phyloP scores from a whole-genome alignment of 1,140 invertebrate species.

The Lucilia sericata region DNA sequence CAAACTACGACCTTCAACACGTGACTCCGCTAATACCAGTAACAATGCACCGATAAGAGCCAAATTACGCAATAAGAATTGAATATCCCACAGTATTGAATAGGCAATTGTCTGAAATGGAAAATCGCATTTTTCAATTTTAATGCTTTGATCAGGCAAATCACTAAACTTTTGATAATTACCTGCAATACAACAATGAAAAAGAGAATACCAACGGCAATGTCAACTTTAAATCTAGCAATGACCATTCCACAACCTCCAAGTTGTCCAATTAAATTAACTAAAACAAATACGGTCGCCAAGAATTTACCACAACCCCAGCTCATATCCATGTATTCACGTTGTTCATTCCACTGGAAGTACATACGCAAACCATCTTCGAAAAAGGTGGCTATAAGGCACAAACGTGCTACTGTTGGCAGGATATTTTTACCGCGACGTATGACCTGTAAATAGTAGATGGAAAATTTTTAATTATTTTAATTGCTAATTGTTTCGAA shows the following conservation, averaged over 20 bases:
- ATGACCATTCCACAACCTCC: conserved; percentile 97
- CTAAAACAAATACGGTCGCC: conserved; percentile 87
- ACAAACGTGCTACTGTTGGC: conserved; percentile 94
- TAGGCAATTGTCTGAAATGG: conserved; percentile 91
- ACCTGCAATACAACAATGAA: conserved; percentile 97
- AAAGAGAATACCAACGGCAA: conserved; percentile 94
- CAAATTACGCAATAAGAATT: conserved; percentile 95
- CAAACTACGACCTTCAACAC: conserved; percentile 90
- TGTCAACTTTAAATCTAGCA: conserved; percentile 89
- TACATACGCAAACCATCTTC: conserved; percentile 99
- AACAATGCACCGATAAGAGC: conserved; percentile 96
- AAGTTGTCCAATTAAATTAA: conserved; percentile 96
- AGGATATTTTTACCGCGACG: conserved; percentile 93
- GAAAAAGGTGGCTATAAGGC: conserved; percentile 98
- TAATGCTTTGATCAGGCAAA: not conserved
- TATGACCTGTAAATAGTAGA: conserved; percentile 78
- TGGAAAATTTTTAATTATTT: no score
- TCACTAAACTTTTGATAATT: conserved; percentile 45
- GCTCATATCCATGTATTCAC: conserved; percentile 97
- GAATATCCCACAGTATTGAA: conserved; percentile 98
- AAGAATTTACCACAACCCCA: conserved; percentile 97
- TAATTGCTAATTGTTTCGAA: no score
- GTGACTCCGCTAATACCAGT: conserved; percentile 93
- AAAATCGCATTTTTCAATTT: not conserved
- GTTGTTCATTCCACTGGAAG: conserved; percentile 98